These are phyloP conservation scores for Tragelaphus oryx DNA, from an alignment of 2,797 vertebrate genomes.

Conservation along the genomic window DNA sequence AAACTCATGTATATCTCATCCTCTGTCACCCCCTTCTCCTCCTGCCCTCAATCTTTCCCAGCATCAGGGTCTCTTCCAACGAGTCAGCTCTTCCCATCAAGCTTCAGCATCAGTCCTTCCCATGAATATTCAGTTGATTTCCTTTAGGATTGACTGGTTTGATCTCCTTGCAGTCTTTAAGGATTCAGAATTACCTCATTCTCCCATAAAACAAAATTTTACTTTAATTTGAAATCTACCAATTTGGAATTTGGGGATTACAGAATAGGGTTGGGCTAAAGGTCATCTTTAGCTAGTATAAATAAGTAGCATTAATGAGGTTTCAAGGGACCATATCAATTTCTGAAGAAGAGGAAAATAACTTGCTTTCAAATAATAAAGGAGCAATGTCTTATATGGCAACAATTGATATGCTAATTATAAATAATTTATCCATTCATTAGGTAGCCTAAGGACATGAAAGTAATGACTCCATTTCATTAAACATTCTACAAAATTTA, in stretches of 20 bases:
- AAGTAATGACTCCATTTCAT: conserved; percentile 52
- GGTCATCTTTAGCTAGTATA: background rate
- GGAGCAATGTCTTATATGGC: background rate
- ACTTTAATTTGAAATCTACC: conserved; percentile 1
- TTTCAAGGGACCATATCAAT: background rate
- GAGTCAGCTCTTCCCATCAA: background rate
- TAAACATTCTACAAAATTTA: conserved; percentile 64
- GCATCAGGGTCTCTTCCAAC: background rate
- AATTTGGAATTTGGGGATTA: background rate
- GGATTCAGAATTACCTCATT: background rate
- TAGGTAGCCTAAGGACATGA: conserved; percentile 25
- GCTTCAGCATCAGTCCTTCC: background rate
- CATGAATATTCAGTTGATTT: background rate
- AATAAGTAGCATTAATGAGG: conserved; percentile 7
- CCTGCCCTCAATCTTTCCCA: background rate
- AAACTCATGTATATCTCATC: background rate
- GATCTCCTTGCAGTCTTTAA: background rate
- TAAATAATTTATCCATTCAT: conserved; percentile 60
- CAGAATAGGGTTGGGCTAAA: background rate
- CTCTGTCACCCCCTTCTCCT: background rate
- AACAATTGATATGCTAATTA: conserved; percentile 59
- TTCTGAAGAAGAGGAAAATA: conserved; percentile 29
- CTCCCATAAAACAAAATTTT: background rate
- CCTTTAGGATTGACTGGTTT: background rate
- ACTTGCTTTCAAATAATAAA: conserved; percentile 51